These are phyloP conservation scores for Calameuta idolon DNA, from an alignment of 2,888 invertebrate species.

Conservation along the genomic window DNA sequence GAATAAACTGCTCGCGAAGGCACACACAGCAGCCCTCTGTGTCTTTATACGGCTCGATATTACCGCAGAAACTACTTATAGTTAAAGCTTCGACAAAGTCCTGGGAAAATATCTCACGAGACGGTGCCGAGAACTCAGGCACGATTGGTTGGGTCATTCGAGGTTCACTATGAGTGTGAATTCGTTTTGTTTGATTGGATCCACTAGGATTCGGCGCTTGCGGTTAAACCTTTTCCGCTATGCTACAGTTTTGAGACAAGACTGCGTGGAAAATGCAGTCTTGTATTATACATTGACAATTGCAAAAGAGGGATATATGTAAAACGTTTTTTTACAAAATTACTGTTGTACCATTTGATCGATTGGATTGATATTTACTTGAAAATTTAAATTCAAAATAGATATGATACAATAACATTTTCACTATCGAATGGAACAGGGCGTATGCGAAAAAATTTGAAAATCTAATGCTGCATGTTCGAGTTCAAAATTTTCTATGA, in stretches of 20 bases:
- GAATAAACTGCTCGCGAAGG: constrained; percentile 15
- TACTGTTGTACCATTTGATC: neutral
- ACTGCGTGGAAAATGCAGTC: neutral
- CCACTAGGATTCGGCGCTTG: neutral
- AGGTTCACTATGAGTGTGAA: neutral
- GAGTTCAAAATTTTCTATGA: neutral
- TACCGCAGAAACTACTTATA: neutral
- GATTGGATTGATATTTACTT: neutral
- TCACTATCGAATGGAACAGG: neutral
- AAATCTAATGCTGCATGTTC: neutral
- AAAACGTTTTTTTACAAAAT: neutral
- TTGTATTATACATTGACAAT: neutral
- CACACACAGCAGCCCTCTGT: neutral
- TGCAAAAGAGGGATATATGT: neutral
- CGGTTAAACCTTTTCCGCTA: neutral
- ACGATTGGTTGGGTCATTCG: neutral
- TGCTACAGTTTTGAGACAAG: neutral
- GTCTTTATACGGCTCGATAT: neutral
- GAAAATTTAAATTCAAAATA: neutral
- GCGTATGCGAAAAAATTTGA: neutral
- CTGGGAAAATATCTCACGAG: neutral
- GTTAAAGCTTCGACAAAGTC: neutral
- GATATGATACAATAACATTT: neutral
- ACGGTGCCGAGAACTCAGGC: neutral
- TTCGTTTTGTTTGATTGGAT: neutral